Base-by-base conservation (phyloP, 2,888 invertebrate species). In the Cantharis rustica region DNA sequence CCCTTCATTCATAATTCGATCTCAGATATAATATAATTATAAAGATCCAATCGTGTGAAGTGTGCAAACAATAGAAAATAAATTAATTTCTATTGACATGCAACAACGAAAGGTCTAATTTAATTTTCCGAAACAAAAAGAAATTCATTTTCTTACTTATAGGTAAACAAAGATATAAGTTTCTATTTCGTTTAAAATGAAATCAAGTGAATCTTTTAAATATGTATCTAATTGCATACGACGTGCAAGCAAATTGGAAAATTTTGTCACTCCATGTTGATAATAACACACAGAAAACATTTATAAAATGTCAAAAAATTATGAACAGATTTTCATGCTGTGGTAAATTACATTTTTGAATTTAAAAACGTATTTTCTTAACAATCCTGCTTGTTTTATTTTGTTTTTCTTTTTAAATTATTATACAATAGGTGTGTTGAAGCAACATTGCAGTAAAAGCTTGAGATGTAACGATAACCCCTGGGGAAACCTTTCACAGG, bases 1-100 rank as follows among this genome's bases (percentile, higher is more conserved):
- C 77, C 72, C 73, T 77, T 77, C 72, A 70, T 72, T 77, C 77
- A 75, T 75, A 77, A 77, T 72, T 75, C 73, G 70, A 75, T 77
- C 75, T 73, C 63, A 63, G 66, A 61, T 68, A 62, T 75, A 75
- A 75, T 72, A 69, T 72, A 75, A 75, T 75, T 75, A 75, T 26
- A 62, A 20, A 20, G 62, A 72, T 76, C 63, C 62, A 63, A 72
- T 76, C 75, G 62, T 62, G 23, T 16, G 61, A 20, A 71, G 63
- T 73, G 76, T 68, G 73, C 71, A 76, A 76, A 76, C 76, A 76
- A 71, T 73, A 63, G 76, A 61, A 76, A 70, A 71, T 73, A 76
- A 76, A 76, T 76, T 76, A 76, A 76, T 76, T 76, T 72, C 31
- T 68, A 31, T 72, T 47, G 66, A 66, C 64, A 66, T 66, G 17